A percentile compares a stretch with the other conserved stretches of the same genome.
Evolutionary conservation across 2,888 invertebrate species (phyloP).

Genomic region (Dasypogon diadema): DNA sequence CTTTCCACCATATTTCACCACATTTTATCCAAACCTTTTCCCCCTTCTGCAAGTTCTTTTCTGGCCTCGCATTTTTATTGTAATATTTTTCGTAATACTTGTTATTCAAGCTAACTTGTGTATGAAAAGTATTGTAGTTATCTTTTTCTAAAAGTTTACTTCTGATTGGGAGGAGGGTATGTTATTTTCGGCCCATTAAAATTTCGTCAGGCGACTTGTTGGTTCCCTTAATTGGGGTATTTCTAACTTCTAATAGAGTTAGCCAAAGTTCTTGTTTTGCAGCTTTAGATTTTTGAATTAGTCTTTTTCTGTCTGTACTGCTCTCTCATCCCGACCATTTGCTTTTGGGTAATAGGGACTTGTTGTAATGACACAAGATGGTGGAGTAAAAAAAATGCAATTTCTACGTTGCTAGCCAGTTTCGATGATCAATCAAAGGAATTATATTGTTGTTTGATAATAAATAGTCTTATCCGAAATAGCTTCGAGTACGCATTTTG

Average conservation of each 20-base stretch:
- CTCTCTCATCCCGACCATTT: constrained; percentile 14
- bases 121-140: neutral
- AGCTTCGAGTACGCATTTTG: too few species aligned
- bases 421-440: too few species aligned
- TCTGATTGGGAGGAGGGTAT: constrained; percentile 11
- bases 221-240: constrained; percentile 9
- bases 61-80: too few species aligned
- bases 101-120: neutral
- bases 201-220: constrained; percentile 1
- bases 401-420: too few species aligned
- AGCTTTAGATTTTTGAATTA: neutral
- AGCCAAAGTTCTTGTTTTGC: neutral
- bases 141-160: neutral
- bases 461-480: too few species aligned
- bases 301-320: constrained; percentile 5
- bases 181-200: constrained; percentile 1
- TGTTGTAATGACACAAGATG: constrained; percentile 52
- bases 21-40: too few species aligned
- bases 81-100: too few species aligned
- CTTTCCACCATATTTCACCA: too few species aligned
- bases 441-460: too few species aligned
- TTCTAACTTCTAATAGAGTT: constrained; percentile 15
- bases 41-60: too few species aligned
- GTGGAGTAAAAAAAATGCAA: too few species aligned
- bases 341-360: constrained; percentile 55